These are phyloP conservation scores for Papilio gigon DNA, from an alignment of 2,888 invertebrate genomes.

Conservation along the genomic window DNA sequence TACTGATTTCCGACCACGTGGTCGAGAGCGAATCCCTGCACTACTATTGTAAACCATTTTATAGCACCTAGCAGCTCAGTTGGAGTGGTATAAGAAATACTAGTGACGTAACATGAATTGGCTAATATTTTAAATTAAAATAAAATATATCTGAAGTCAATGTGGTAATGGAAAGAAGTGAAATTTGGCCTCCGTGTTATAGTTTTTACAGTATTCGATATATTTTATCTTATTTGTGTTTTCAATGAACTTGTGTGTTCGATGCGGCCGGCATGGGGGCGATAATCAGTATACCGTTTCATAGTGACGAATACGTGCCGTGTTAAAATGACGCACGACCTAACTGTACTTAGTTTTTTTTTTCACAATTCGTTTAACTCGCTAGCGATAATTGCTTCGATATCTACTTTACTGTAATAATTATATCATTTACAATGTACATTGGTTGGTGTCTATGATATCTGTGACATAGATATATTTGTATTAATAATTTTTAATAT, in stretches of 20 bases:
- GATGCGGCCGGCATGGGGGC: conserved; percentile 43
- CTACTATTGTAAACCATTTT: too few species aligned
- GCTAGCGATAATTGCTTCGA: not conserved
- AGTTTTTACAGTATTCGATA: not conserved
- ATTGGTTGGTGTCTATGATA: not conserved
- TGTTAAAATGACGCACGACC: conserved; percentile 48
- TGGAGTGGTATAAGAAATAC: too few species aligned
- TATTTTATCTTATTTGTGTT: conserved; percentile 12
- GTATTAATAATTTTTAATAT: not conserved
- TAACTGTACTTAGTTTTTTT: conserved; percentile 35
- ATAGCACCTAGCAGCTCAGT: too few species aligned
- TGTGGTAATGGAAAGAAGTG: not conserved
- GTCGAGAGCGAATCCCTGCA: too few species aligned
- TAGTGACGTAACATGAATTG: too few species aligned
- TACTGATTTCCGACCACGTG: too few species aligned
- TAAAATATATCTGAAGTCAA: too few species aligned
- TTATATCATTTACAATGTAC: not conserved
- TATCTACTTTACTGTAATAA: conserved; percentile 6
- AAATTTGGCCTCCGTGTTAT: not conserved
- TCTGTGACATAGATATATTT: not conserved
- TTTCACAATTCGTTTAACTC: conserved; percentile 8
- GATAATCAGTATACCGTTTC: conserved; percentile 60
- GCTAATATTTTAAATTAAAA: too few species aligned
- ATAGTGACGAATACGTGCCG: conserved; percentile 46
- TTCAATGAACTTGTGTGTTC: conserved; percentile 31